Percentiles rank a stretch among this genome's conserved stretches.
Evolutionary conservation across 2,797 vertebrate genomes (phyloP).

Genomic region (Anableps anableps): DNA sequence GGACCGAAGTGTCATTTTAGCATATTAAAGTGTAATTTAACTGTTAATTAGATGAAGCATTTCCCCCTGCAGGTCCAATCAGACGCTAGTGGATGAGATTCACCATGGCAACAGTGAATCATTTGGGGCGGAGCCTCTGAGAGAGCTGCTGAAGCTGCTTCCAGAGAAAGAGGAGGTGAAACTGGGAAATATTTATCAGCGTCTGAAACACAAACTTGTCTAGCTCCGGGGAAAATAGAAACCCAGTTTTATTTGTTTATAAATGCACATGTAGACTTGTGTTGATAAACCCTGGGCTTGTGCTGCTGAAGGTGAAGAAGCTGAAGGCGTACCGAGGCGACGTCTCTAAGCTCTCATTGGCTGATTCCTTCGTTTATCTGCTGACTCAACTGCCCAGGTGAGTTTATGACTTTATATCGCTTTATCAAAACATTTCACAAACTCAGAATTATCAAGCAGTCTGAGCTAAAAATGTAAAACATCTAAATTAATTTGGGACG

Average conservation of each 20-base stretch:
- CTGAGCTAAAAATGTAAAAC: background rate
- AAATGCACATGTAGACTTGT: background rate
- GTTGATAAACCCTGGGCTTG: background rate
- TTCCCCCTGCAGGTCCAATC: slow-evolving; percentile 80
- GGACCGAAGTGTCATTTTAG: background rate
- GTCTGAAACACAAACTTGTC: background rate
- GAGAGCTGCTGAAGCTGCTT: slow-evolving; percentile 90
- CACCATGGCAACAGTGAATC: slow-evolving; percentile 83
- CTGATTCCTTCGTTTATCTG: slow-evolving; percentile 89
- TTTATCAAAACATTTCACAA: background rate
- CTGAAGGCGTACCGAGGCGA: slow-evolving; percentile 86
- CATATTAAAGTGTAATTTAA: background rate
- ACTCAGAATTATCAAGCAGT: background rate
- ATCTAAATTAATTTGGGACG: background rate
- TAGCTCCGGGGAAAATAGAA: background rate
- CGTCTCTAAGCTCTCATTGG: slow-evolving; percentile 85
- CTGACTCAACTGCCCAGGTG: slow-evolving; percentile 93
- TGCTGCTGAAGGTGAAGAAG: slow-evolving; percentile 84
- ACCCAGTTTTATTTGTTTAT: background rate
- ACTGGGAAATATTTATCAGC: background rate
- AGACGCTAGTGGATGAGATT: slow-evolving; percentile 88
- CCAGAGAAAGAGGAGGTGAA: slow-evolving; percentile 91
- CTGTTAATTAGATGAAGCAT: background rate
- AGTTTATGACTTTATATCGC: slow-evolving; percentile 33
- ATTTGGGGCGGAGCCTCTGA: slow-evolving; percentile 86